These are phyloP conservation scores for Montipora capitata DNA, from an alignment of 92 coral and sea anemone genomes.

Conservation along the genomic window DNA sequence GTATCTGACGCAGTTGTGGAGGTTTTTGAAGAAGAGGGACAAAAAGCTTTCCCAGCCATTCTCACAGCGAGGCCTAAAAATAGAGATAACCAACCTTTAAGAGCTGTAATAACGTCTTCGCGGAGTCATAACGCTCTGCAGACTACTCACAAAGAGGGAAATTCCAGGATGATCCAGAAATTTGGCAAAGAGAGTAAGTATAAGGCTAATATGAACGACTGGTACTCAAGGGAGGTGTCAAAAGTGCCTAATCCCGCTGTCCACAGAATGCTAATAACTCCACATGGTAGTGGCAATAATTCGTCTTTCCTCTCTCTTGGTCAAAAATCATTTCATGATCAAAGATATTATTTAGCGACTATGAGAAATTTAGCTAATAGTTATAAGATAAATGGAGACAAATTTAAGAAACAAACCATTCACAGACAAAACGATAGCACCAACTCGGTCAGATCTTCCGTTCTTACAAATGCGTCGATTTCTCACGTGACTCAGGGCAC, in stretches of 20 bases:
- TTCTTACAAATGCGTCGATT: not conserved
- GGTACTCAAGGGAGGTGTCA: conserved; percentile 7
- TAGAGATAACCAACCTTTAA: not conserved
- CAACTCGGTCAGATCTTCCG: not conserved
- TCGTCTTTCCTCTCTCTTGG: not conserved
- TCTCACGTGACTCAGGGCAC: not conserved
- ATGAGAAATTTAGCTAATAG: not conserved
- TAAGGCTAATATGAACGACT: not conserved
- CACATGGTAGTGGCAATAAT: not conserved
- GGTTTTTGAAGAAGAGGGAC: conserved; percentile 20
- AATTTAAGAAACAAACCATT: not conserved
- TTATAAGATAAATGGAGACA: not conserved
- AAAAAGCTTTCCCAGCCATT: not conserved
- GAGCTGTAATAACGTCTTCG: conserved; percentile 1
- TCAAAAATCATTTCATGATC: not conserved
- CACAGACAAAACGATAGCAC: not conserved
- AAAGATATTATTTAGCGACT: not conserved
- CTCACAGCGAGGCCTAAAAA: not conserved
- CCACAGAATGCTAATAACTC: not conserved
- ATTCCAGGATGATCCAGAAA: not conserved
- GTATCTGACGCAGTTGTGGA: conserved; percentile 50
- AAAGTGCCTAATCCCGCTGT: conserved; percentile 25
- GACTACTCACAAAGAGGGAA: not conserved
- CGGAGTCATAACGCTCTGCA: not conserved
- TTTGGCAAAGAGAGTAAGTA: not conserved